Conservation (phyloP, 2,888 invertebrate genomes). For the Tinea pellionella region DNA sequence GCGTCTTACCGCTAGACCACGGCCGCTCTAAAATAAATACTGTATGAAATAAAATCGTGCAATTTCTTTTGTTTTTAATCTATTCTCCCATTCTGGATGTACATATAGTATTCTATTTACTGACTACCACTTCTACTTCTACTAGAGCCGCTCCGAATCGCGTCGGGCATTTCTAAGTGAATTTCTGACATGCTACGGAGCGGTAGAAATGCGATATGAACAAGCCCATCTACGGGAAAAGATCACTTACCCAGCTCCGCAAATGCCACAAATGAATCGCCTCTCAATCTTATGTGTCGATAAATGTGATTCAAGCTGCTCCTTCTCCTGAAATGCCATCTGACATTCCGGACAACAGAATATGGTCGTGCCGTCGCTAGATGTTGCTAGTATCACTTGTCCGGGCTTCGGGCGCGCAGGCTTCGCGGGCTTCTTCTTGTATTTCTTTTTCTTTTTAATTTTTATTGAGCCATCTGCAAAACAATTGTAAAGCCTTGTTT, state of each 20-base stretch:
- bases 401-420: slow-evolving; percentile 84
- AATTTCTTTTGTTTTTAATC: too few relatives aligned
- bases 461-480: slow-evolving; percentile 17
- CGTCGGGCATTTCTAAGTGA: too few relatives aligned
- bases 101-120: too few relatives aligned
- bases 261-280: slow-evolving; percentile 81
- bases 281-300: slow-evolving; percentile 84
- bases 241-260: slow-evolving; percentile 74
- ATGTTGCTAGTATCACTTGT: slow-evolving; percentile 80
- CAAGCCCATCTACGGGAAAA: too few relatives aligned
- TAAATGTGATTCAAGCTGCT: slow-evolving; percentile 80
- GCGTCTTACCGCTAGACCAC: too few relatives aligned
- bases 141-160: too few relatives aligned
- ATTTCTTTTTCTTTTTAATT: slow-evolving; percentile 80
- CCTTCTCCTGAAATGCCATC: slow-evolving; percentile 85
- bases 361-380: slow-evolving; percentile 78
- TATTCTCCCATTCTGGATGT: too few relatives aligned
- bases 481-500: too few relatives aligned
- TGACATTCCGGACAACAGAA: slow-evolving; percentile 86
- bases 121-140: too few relatives aligned
- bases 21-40: too few relatives aligned
- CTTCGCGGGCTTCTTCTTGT: slow-evolving; percentile 83
- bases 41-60: too few relatives aligned
- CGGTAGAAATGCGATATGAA: neutral
- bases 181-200: too few relatives aligned